Evolutionary conservation across 2,888 invertebrate species (phyloP), one percentile per base, ranked within the genome.

Genomic region (Epistrophella euchroma): DNA sequence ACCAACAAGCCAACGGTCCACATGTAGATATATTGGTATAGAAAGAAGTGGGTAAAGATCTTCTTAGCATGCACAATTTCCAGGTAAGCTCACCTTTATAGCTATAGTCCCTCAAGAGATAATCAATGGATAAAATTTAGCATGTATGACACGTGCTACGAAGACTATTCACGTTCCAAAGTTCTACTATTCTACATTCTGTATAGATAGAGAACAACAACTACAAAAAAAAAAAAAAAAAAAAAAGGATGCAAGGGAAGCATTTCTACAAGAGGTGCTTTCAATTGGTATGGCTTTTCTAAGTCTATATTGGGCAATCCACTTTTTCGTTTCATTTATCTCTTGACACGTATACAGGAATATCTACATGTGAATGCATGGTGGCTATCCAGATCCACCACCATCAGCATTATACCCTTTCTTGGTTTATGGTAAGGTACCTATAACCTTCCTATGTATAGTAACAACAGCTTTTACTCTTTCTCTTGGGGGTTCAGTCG

Each of bases 111-210:
- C 68, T 40, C 68, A 47, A 45, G 37, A 81, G 76, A 76, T 62
- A 86, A 73, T 77, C 77, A 77, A 60, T 70, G 68, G 77, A 73
- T 74, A 64, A 58, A 82, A 71, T 76, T 86, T 77, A 70, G 70
- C 74, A 86, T 77, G 86, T 78, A 74, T 64, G 58, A 77, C 77
- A 82, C 86, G 81, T 86, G 82, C 74, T 70, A 25, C n/a, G 35
- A 58, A 74, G 64, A 74, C 74, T 37, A 52, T 74, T 60, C 82
- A 82, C 82, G 78, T 86, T 40, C 55, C 50, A 62, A 81, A 62
- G 35, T 66, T 66, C 66, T 66, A 64, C 56, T 78, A 60, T 56
- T 17, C 52, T 28, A 43, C 28, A 55, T 43, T 50, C 15, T 28
- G 10, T 17, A 37, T 13, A 11, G 17, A 25, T 15, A 15, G 22